A percentile compares a stretch with the other conserved stretches of the same genome.
Conservation (phyloP, 2,888 invertebrate genomes). For the Polyommatus icarus region DNA sequence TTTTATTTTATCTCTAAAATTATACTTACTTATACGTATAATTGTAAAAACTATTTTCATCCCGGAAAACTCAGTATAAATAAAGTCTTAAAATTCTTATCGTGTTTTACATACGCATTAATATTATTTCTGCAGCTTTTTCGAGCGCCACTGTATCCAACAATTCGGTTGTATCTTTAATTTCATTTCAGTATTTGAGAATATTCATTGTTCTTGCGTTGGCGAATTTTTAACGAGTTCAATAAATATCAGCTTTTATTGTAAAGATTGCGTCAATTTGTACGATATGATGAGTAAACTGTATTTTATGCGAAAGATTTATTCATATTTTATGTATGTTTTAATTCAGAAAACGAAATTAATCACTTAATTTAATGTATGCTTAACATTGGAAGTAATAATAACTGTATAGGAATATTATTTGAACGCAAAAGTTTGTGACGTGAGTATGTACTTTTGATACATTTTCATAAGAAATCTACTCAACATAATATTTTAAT, state of each 20-base stretch:
- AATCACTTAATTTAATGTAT: too few species aligned
- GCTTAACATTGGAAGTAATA: too few species aligned
- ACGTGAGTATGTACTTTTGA: too few species aligned
- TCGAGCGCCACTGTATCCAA: not conserved
- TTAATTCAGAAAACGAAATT: not conserved
- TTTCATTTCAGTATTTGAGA: constrained; percentile 1
- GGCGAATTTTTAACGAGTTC: constrained; percentile 3
- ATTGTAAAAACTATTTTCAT: not conserved
- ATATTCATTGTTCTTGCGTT: not conserved
- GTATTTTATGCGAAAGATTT: not conserved
- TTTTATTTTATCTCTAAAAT: too few species aligned
- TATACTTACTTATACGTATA: too few species aligned
- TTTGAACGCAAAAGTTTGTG: too few species aligned
- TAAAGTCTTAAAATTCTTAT: not conserved
- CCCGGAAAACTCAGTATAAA: not conserved
- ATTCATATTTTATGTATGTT: not conserved
- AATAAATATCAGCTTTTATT: constrained; percentile 7
- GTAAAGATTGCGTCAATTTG: constrained; percentile 2
- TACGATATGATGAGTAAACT: not conserved
- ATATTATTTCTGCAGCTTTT: constrained; percentile 10
- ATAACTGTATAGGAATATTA: too few species aligned
- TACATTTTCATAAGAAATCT: too few species aligned
- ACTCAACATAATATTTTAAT: too few species aligned
- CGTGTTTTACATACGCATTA: not conserved
- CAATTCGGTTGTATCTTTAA: constrained; percentile 15